These are phyloP conservation scores for Atrichornis clamosus DNA, from an alignment of 2,113 vertebrate species.

Conservation along the genomic window DNA sequence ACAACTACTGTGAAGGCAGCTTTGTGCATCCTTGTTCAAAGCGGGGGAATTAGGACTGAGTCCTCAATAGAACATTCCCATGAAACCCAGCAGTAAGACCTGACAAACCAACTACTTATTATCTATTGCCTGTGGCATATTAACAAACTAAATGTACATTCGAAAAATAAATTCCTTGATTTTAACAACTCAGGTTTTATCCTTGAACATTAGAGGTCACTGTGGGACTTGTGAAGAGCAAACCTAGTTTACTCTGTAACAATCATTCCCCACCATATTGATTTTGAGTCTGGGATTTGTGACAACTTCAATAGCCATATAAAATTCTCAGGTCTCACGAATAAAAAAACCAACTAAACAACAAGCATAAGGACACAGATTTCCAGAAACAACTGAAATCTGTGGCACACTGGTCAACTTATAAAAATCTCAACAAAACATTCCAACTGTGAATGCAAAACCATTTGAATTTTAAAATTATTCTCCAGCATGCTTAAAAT, in stretches of 20 bases:
- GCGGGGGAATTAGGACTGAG: not conserved
- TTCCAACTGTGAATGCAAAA: not conserved
- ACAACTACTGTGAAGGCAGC: not conserved
- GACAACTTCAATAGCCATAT: not conserved
- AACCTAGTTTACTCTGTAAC: not conserved
- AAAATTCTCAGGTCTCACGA: not conserved
- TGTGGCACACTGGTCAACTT: not conserved
- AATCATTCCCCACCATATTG: not conserved
- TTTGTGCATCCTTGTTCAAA: not conserved
- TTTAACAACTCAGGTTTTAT: not conserved
- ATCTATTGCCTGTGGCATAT: not conserved
- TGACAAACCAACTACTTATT: not conserved
- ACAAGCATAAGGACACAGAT: not conserved
- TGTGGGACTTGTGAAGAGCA: not conserved
- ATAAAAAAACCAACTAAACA: not conserved
- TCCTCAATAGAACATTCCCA: not conserved
- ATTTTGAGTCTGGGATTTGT: not conserved
- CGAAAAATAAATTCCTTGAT: not conserved
- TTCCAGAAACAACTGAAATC: not conserved
- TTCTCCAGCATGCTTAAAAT: not conserved
- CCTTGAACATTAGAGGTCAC: constrained; percentile 42
- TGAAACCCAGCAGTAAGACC: not conserved
- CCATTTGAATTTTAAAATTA: not conserved
- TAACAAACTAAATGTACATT: not conserved
- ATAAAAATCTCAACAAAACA: not conserved